These are phyloP conservation scores for Pachyrhynchus sulphureomaculatus DNA, from an alignment of 1,140 invertebrate species.

Conservation along the genomic window DNA sequence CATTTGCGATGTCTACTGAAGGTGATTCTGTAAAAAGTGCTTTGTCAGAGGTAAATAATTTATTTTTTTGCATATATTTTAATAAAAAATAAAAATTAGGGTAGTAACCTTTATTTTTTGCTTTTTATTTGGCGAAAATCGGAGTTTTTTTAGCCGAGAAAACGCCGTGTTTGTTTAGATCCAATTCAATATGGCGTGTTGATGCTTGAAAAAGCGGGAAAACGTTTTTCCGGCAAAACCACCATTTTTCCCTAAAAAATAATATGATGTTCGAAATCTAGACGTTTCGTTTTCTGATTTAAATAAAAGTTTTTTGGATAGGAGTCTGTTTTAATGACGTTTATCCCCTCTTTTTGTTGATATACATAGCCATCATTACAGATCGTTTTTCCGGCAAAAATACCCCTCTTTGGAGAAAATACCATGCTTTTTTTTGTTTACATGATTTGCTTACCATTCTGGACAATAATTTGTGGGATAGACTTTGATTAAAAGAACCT, in stretches of 20 bases:
- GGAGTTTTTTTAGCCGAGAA: constrained; percentile 10
- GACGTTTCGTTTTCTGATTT: not conserved
- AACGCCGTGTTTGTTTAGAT: constrained; percentile 43
- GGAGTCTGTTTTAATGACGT: too few species aligned
- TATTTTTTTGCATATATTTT: constrained; percentile 13
- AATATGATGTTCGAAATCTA: not conserved
- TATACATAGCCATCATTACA: too few species aligned
- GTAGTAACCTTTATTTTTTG: not conserved
- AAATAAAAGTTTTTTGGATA: not conserved
- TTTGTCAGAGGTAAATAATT: constrained; percentile 43
- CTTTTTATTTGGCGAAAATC: constrained; percentile 22
- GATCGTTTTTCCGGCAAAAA: too few species aligned
- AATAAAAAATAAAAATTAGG: not conserved
- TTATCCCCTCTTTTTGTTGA: too few species aligned
- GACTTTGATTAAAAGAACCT: too few species aligned
- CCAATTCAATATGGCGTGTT: constrained; percentile 50
- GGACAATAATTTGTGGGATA: too few species aligned
- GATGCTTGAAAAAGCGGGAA: constrained; percentile 53
- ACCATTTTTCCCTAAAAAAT: constrained; percentile 14
- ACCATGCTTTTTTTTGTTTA: too few species aligned
- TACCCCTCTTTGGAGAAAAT: too few species aligned
- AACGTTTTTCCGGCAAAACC: constrained; percentile 31
- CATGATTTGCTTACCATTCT: too few species aligned
- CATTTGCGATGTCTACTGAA: constrained; percentile 48
- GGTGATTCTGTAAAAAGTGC: constrained; percentile 48